phyloP scores from a whole-genome alignment of 2,888 invertebrate genomes.

The Stenotaenia linearis region DNA sequence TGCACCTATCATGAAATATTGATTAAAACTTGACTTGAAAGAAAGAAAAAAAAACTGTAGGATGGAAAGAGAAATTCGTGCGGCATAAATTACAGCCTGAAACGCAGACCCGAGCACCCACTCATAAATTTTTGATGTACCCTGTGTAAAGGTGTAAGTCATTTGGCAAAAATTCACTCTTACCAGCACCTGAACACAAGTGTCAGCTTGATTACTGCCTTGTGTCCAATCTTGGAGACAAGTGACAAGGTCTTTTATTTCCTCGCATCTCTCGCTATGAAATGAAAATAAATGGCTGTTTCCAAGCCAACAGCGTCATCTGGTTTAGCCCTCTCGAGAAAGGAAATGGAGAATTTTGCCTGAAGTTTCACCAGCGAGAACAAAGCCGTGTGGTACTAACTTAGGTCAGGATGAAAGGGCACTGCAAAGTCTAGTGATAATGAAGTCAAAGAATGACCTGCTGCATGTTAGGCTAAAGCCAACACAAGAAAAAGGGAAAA shows the following conservation, averaged over 20 bases:
- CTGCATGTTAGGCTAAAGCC: background rate
- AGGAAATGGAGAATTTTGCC: slow-evolving; percentile 7
- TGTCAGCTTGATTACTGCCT: background rate
- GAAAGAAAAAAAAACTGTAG: background rate
- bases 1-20: background rate
- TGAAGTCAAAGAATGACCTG: background rate
- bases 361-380: background rate
- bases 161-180: background rate
- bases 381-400: background rate
- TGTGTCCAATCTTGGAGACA: slow-evolving; percentile 5
- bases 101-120: background rate
- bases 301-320: background rate
- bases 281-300: slow-evolving; percentile 16
- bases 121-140: background rate
- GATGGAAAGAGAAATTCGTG: background rate
- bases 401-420: slow-evolving; percentile 17
- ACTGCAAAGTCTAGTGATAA: background rate
- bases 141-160: background rate
- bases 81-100: background rate
- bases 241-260: slow-evolving; percentile 19
- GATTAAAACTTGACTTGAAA: background rate
- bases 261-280: background rate
- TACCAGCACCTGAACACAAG: background rate
- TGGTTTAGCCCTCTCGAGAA: background rate
- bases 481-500: background rate